Evolutionary conservation across 2,888 invertebrate species (phyloP).

Genomic region (Scaeva pyrastri): DNA sequence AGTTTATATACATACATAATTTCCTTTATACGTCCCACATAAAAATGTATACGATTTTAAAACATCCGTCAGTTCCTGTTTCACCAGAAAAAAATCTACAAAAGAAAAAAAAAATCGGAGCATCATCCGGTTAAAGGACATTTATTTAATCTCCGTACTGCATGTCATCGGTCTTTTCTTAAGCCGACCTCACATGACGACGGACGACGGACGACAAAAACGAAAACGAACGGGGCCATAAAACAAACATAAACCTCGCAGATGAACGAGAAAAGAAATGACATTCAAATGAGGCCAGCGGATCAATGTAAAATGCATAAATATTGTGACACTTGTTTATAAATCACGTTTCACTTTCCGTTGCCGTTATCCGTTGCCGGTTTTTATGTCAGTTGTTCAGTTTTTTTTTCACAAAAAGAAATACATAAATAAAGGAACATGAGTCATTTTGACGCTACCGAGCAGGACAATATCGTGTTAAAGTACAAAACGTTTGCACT

Average conservation of each 20-base stretch:
- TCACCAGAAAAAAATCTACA: neutral
- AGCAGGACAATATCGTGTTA: slow-evolving; percentile 23
- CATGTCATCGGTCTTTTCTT: slow-evolving; percentile 9
- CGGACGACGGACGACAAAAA: no score
- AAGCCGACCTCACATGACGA: neutral
- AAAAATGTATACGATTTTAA: slow-evolving; percentile 5
- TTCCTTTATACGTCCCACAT: neutral
- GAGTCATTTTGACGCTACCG: neutral
- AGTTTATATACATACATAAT: neutral
- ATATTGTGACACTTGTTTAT: slow-evolving; percentile 58
- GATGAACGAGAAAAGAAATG: slow-evolving; percentile 53
- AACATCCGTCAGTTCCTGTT: slow-evolving; percentile 25
- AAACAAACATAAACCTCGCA: slow-evolving; percentile 29
- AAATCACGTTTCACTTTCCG: slow-evolving; percentile 72
- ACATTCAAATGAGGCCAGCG: slow-evolving; percentile 60
- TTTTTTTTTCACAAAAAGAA: no score
- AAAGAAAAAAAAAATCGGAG: slow-evolving; percentile 14
- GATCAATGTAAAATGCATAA: slow-evolving; percentile 63
- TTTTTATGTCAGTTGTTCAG: slow-evolving; percentile 10
- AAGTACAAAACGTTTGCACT: neutral
- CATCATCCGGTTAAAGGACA: slow-evolving; percentile 25
- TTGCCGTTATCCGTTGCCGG: slow-evolving; percentile 20
- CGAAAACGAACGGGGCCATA: neutral
- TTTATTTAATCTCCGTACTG: slow-evolving; percentile 29
- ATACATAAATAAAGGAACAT: neutral